Percentiles rank a stretch among this genome's conserved stretches.
phyloP scores from a whole-genome alignment of 2,797 vertebrate genomes.

The Semotilus atromaculatus region DNA sequence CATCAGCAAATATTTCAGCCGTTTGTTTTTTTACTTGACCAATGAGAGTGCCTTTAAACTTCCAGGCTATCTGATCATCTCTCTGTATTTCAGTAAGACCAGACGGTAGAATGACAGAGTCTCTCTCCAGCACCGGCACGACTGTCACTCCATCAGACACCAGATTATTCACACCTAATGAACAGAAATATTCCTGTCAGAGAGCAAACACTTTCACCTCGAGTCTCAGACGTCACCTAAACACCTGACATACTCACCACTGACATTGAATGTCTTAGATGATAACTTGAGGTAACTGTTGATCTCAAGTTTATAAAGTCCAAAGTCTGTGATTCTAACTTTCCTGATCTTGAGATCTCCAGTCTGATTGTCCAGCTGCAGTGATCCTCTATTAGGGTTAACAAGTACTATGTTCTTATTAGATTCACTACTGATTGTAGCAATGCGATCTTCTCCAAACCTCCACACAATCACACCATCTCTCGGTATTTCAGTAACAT shows the following conservation, averaged over 20 bases:
- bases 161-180: neutral
- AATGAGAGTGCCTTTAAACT: neutral
- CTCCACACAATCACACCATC: neutral
- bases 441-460: neutral
- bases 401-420: neutral
- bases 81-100: neutral
- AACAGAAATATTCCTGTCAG: neutral
- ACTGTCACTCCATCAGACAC: neutral
- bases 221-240: neutral
- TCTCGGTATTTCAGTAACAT: neutral
- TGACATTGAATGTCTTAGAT: neutral
- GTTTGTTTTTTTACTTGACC: no score
- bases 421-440: neutral
- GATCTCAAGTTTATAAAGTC: neutral
- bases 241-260: neutral
- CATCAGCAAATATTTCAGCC: neutral
- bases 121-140: neutral
- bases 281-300: accelerated
- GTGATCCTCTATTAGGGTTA: neutral
- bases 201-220: neutral
- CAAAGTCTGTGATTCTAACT: neutral
- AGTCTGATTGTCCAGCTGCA: neutral
- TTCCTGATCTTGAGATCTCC: conserved; percentile 18
- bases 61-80: conserved; percentile 1
- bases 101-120: neutral